Percentiles rank a stretch among this genome's conserved stretches.
Conservation (phyloP, 2,113 vertebrate species). For the Amphiprion percula region DNA sequence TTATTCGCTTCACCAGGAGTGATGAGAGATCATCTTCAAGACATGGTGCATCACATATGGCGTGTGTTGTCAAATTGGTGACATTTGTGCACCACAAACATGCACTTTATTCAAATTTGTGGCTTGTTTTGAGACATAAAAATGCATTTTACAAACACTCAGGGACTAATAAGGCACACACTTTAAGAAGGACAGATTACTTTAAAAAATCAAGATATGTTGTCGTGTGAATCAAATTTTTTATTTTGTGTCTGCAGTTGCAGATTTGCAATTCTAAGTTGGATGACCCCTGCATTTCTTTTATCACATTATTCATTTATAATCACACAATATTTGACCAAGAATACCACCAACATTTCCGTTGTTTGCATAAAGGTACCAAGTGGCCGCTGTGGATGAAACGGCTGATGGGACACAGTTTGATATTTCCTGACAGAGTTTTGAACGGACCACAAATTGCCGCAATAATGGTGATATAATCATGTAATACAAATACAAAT, state of each 20-base stretch:
- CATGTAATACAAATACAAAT: constrained; percentile 75
- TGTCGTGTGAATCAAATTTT: too few species aligned
- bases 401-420: constrained; percentile 66
- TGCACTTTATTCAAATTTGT: neutral
- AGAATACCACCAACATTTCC: constrained; percentile 5
- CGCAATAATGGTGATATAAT: constrained; percentile 68
- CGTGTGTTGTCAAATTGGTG: neutral
- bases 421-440: constrained; percentile 65
- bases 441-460: constrained; percentile 64
- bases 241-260: neutral
- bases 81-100: neutral
- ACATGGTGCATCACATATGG: too few species aligned
- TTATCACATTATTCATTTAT: constrained; percentile 12
- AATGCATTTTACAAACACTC: neutral
- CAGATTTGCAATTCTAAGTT: neutral
- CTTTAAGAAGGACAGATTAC: neutral
- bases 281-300: neutral
- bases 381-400: constrained; percentile 31
- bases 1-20: too few species aligned
- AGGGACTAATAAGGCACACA: neutral
- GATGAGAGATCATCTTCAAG: too few species aligned
- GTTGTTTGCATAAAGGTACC: constrained; percentile 46
- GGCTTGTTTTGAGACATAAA: neutral
- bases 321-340: constrained; percentile 38
- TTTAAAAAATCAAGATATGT: too few species aligned